Percentiles rank a stretch among this genome's conserved stretches.
These are phyloP conservation scores for Gila orcuttii DNA, from an alignment of 2,113 vertebrate genomes.

Conservation along the genomic window DNA sequence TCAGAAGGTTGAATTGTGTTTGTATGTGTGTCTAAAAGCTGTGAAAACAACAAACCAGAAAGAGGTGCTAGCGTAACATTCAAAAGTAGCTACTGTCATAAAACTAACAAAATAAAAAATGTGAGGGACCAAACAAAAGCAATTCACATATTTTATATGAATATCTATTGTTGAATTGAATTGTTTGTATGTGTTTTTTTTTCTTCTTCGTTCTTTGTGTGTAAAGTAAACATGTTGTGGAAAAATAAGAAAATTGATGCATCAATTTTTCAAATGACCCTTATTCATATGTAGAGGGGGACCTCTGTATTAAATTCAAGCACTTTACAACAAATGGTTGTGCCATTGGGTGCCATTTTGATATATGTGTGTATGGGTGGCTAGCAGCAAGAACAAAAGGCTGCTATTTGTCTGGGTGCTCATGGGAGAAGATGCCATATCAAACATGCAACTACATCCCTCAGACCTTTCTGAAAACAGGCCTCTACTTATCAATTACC, in stretches of 20 bases:
- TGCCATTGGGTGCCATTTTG: constrained; percentile 74
- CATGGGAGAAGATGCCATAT: constrained; percentile 68
- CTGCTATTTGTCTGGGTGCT: constrained; percentile 76
- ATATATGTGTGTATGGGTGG: constrained; percentile 71
- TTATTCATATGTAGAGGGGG: constrained; percentile 74
- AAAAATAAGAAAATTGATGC: constrained; percentile 63
- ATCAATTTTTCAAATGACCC: constrained; percentile 73
- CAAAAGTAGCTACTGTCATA: not conserved
- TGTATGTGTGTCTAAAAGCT: not conserved
- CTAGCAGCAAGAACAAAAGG: constrained; percentile 76
- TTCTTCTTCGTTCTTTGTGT: constrained; percentile 17
- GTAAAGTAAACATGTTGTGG: constrained; percentile 37
- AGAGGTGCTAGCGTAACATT: not conserved
- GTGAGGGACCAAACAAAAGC: constrained; percentile 4
- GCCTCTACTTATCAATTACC: constrained; percentile 63
- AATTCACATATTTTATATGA: not conserved
- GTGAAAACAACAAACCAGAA: not conserved
- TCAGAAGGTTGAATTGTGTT: not conserved
- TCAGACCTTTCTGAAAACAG: constrained; percentile 63
- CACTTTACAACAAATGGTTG: constrained; percentile 74
- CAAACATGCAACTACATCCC: constrained; percentile 63
- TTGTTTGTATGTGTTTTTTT: constrained; percentile 10
- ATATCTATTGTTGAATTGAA: constrained; percentile 3
- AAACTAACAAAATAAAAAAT: not conserved
- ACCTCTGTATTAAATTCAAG: constrained; percentile 73